phyloP scores from a whole-genome alignment of 2,113 vertebrate species.

The Ochotona curzoniae region DNA sequence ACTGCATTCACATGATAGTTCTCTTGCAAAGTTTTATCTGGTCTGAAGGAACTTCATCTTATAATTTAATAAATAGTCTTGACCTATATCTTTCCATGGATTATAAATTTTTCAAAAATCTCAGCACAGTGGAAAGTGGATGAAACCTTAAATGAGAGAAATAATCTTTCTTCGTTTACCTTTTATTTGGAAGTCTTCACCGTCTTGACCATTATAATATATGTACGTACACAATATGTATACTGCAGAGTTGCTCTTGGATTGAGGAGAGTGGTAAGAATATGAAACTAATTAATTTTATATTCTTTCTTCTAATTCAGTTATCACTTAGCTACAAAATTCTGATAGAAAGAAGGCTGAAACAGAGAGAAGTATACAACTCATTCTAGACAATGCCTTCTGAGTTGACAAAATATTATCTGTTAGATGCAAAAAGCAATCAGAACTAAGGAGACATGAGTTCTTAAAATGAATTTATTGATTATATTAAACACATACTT shows the following conservation, averaged over 20 bases:
- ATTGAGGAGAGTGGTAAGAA: background rate
- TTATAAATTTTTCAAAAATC: background rate
- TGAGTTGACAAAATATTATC: no score
- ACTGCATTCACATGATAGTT: background rate
- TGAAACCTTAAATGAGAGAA: background rate
- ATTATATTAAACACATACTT: background rate
- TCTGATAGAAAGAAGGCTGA: constrained; percentile 57
- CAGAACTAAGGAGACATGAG: background rate
- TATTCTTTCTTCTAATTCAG: background rate
- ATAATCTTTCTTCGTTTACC: background rate
- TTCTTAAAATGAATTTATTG: background rate
- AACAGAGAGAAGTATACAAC: constrained; percentile 72
- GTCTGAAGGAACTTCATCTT: background rate
- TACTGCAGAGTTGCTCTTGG: background rate
- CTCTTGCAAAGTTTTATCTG: accelerated
- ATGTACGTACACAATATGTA: background rate
- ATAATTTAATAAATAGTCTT: background rate
- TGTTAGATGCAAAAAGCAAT: background rate
- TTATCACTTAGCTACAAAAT: background rate
- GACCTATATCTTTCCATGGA: no score
- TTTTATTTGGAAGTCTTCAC: background rate
- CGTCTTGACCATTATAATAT: background rate
- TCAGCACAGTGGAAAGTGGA: background rate
- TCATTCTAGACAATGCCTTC: background rate
- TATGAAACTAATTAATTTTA: background rate